Evolutionary conservation across 2,888 invertebrate species (phyloP), one percentile per base, ranked within the genome.

Genomic region (Chromoteleia sp.): DNA sequence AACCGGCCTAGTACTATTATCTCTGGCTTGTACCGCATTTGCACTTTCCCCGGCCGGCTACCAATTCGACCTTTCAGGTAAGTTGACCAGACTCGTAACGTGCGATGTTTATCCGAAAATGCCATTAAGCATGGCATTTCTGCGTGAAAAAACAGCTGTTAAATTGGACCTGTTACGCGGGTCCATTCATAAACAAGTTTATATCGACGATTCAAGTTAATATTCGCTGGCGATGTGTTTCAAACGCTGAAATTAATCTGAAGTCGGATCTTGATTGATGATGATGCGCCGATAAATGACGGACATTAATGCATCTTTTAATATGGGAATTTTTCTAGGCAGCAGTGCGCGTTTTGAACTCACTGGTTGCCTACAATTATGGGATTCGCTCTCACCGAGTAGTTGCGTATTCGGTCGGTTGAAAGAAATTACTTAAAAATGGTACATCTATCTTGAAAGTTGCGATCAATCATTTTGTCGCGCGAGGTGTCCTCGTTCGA

Each of bases 51-150:
- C 89, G 61, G 73, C 86, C 19, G 75, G 80, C 56, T 85, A 84
- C 25, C 87, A 87, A 61, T 88, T 89, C 73, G 87, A 90, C 78
- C 83, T 91, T 84, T 88, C 89, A 56, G 89, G 91, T 90, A 84
- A 88, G 88, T 79, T 39, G 5, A 71, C 19, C 12, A 14, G 33
- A 67, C 33, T 36, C 21, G 7, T 21, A 25, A n/a, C 5, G 14
- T 41, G 4, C 25, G 14, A 39, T 10, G 17, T 41, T 50, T 39
- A 61, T 50, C 50, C 30, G 12, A 71, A 71, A 71, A 30, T 52
- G 30, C 33, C 48, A 58, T 59, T 58, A 50, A 36, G 36, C 36
- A 12, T 50, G 21, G 12, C 59, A 59, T 39, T 58, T 41, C 36
- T 19, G 14, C 14, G 15, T 14, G 29, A 33, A 50, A 52, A 52